Evolutionary conservation across 2,888 invertebrate species (phyloP).

Genomic region (Chouioia cunea): DNA sequence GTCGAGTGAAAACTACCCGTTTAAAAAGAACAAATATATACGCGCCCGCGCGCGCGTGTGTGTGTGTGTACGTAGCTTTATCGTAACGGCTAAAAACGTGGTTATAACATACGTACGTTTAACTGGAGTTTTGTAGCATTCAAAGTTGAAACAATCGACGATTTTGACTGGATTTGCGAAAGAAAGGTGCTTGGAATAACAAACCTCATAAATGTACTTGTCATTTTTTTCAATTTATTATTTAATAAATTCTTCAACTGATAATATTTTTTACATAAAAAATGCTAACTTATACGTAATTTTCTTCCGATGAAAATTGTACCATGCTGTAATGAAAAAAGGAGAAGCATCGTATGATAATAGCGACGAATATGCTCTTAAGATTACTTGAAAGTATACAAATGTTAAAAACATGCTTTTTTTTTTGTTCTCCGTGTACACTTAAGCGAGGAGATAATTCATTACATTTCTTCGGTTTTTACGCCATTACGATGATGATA

Average conservation of each 20-base stretch:
- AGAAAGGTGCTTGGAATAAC: background rate
- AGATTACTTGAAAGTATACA: conserved; percentile 48
- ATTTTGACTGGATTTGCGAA: too few relatives aligned
- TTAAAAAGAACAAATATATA: too few relatives aligned
- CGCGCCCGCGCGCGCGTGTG: too few relatives aligned
- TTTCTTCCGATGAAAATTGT: conserved; percentile 46
- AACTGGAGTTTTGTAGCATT: too few relatives aligned
- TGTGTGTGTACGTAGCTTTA: background rate
- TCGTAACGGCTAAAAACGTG: background rate
- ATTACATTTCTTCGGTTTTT: conserved; percentile 29
- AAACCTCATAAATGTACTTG: conserved; percentile 35
- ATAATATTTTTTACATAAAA: conserved; percentile 49
- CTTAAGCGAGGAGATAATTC: conserved; percentile 36
- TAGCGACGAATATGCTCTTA: conserved; percentile 47
- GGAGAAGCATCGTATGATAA: conserved; percentile 42
- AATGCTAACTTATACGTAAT: conserved; percentile 48
- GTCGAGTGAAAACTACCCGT: too few relatives aligned
- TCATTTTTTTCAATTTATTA: conserved; percentile 47
- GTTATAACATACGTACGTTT: too few relatives aligned
- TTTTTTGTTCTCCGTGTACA: conserved; percentile 38
- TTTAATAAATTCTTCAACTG: conserved; percentile 50
- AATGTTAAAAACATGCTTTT: conserved; percentile 47
- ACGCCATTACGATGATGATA: conserved; percentile 30
- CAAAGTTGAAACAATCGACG: too few relatives aligned
- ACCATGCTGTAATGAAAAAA: conserved; percentile 45